phyloP scores from a whole-genome alignment of 2,113 vertebrate genomes.

The Chamaea fasciata region DNA sequence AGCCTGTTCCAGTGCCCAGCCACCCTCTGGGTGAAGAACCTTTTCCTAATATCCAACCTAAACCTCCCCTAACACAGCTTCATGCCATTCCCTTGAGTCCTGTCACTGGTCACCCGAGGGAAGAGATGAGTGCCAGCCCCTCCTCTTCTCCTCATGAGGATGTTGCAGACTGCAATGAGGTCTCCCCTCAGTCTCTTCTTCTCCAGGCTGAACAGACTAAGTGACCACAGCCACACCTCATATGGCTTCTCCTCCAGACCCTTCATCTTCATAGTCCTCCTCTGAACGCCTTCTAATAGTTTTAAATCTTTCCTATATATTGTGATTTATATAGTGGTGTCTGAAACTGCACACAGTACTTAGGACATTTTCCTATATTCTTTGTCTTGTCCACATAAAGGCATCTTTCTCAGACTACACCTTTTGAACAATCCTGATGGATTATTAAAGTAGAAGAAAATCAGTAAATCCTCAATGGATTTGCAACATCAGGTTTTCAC shows the following conservation, averaged over 20 bases:
- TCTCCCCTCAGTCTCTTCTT: background rate
- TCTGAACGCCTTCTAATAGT: too few relatives aligned
- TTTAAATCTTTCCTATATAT: background rate
- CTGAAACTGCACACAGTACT: background rate
- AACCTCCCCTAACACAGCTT: background rate
- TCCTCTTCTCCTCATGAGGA: background rate
- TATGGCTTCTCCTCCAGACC: background rate
- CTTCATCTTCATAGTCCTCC: background rate
- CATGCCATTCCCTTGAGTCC: background rate
- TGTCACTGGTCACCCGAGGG: background rate
- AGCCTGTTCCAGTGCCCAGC: background rate
- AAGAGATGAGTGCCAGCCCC: too few relatives aligned
- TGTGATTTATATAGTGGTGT: background rate
- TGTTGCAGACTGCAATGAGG: background rate
- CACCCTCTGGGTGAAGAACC: background rate
- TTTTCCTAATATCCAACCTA: background rate
- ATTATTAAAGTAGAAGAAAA: background rate
- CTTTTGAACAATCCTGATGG: background rate
- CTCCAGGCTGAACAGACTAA: background rate
- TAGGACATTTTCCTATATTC: background rate
- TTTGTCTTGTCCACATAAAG: background rate
- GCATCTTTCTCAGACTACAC: background rate
- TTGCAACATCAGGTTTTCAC: background rate
- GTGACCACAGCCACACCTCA: background rate
- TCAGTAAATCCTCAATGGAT: background rate